phyloP scores from a whole-genome alignment of 2,888 invertebrate genomes.

The Acleris holmiana region DNA sequence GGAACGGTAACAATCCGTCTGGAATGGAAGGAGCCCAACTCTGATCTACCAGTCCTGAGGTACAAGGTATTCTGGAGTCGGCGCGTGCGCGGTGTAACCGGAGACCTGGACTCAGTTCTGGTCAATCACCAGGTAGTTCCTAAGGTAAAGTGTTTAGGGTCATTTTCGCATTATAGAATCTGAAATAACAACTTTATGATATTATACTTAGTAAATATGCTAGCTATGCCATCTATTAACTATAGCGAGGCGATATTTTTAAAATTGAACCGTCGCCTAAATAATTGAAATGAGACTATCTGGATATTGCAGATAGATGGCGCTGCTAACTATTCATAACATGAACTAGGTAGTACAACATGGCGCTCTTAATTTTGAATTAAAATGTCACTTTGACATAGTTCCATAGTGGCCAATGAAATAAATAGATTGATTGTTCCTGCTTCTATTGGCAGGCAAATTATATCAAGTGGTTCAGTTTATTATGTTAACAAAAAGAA shows the following conservation, averaged over 20 bases:
- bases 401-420: too few relatives aligned
- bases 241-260: too few relatives aligned
- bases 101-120: slow-evolving; percentile 85
- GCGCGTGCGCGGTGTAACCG: slow-evolving; percentile 85
- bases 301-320: neutral
- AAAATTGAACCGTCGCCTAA: too few relatives aligned
- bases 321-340: neutral
- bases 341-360: neutral
- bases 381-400: too few relatives aligned
- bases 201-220: neutral
- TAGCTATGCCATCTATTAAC: neutral
- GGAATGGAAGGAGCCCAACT: slow-evolving; percentile 88
- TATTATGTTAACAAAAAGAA: too few relatives aligned
- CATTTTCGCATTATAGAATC: neutral
- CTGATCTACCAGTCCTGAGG: slow-evolving; percentile 87
- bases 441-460: too few relatives aligned
- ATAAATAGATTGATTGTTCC: too few relatives aligned
- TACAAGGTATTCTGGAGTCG: slow-evolving; percentile 91
- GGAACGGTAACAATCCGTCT: slow-evolving; percentile 84
- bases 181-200: too few relatives aligned
- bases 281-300: too few relatives aligned
- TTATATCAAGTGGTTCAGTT: too few relatives aligned
- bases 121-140: slow-evolving; percentile 86
- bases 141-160: slow-evolving; percentile 70
- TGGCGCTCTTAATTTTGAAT: too few relatives aligned